Percentiles rank a stretch among this genome's conserved stretches.
These are phyloP conservation scores for Spodoptera litura DNA, from an alignment of 1,140 invertebrate species.

Conservation along the genomic window DNA sequence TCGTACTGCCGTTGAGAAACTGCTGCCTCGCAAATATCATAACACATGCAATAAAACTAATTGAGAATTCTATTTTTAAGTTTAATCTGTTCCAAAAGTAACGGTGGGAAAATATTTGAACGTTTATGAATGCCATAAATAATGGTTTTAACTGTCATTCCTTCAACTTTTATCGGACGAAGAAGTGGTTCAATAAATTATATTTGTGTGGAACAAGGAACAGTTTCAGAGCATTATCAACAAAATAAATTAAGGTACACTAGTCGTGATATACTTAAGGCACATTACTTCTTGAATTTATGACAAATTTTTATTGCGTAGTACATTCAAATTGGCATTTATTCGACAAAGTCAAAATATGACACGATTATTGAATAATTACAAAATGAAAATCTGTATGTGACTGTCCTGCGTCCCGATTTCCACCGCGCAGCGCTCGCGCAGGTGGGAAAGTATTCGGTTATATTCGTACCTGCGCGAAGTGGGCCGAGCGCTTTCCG, in stretches of 20 bases:
- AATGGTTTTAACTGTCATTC: too few relatives aligned
- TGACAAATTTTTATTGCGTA: not conserved
- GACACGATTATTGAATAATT: constrained; percentile 7
- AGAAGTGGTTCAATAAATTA: not conserved
- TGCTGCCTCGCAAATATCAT: constrained; percentile 15
- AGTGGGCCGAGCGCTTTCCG: constrained; percentile 78
- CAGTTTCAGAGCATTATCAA: too few relatives aligned
- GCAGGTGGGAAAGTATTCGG: constrained; percentile 82
- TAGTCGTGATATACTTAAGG: too few relatives aligned
- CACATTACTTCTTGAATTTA: too few relatives aligned
- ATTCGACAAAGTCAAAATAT: not conserved
- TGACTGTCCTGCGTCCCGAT: constrained; percentile 51
- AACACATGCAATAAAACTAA: constrained; percentile 10
- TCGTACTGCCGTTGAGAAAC: constrained; percentile 54
- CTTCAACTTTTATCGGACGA: not conserved
- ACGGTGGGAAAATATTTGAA: not conserved
- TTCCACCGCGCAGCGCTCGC: constrained; percentile 54
- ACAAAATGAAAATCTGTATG: constrained; percentile 20
- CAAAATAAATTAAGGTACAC: too few relatives aligned
- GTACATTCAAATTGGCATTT: constrained; percentile 4
- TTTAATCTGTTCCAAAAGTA: not conserved
- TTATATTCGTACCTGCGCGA: constrained; percentile 78
- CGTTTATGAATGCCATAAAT: too few relatives aligned
- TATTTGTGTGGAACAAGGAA: too few relatives aligned
- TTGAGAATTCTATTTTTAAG: not conserved